These are phyloP conservation scores for Drosophila murphyi DNA, from an alignment of 1,140 invertebrate species.

Conservation along the genomic window DNA sequence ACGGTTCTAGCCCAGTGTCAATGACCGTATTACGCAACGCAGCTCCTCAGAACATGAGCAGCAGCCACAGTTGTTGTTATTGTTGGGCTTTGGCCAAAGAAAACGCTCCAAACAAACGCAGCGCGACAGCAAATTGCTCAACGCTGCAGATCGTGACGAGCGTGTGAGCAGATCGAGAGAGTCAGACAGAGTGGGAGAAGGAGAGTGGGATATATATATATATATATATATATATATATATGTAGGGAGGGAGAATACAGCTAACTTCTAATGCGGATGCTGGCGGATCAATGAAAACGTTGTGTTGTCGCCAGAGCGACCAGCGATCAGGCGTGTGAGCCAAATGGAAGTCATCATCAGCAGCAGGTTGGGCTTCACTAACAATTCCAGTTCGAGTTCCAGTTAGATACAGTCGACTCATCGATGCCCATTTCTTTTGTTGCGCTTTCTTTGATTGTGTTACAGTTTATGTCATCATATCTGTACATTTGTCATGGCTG, in stretches of 20 bases:
- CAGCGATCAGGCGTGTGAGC: constrained; percentile 13
- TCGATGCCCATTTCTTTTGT: constrained; percentile 39
- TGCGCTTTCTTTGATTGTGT: constrained; percentile 79
- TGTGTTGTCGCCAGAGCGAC: constrained; percentile 12
- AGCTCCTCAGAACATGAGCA: constrained; percentile 42
- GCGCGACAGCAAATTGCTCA: constrained; percentile 59
- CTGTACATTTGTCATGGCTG: constrained; percentile 60
- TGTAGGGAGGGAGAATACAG: neutral
- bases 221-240: neutral
- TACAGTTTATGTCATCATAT: constrained; percentile 81
- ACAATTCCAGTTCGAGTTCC: constrained; percentile 46
- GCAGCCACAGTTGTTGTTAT: neutral
- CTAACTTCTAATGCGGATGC: constrained; percentile 15
- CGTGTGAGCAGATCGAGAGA: constrained; percentile 20
- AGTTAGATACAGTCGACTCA: constrained; percentile 63
- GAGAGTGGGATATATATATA: neutral
- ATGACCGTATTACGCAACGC: constrained; percentile 83
- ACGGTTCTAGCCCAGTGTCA: constrained; percentile 59
- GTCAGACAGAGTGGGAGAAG: neutral
- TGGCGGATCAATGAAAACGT: constrained; percentile 22
- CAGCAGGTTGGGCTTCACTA: constrained; percentile 9
- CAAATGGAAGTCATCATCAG: constrained; percentile 8
- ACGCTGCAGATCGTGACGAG: constrained; percentile 70
- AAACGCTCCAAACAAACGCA: constrained; percentile 60
- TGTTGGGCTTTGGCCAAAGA: constrained; percentile 27